Evolutionary conservation across 2,113 vertebrate species (phyloP).

Genomic region (Tychaedon coryphoeus): DNA sequence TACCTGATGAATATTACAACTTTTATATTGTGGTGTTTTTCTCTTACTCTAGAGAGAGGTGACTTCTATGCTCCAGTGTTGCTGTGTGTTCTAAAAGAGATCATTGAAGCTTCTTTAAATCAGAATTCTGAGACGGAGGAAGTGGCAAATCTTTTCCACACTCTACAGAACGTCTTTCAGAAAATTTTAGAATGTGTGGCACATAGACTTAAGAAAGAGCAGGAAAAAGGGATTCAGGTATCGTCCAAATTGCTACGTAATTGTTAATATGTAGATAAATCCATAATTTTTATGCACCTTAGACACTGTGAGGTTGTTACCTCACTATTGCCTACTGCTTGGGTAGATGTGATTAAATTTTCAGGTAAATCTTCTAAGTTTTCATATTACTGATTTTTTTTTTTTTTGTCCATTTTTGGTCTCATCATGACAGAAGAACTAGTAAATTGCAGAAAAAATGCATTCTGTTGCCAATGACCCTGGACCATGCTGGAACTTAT

Average conservation of each 20-base stretch:
- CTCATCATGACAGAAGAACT: background rate
- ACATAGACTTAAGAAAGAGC: slow-evolving; percentile 72
- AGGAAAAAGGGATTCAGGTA: slow-evolving; percentile 84
- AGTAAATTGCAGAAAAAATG: background rate
- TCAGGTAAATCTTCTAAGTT: background rate
- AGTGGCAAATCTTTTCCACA: slow-evolving; percentile 59
- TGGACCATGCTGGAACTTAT: background rate
- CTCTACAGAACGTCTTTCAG: slow-evolving; percentile 86
- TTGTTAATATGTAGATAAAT: background rate
- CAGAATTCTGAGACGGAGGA: slow-evolving; percentile 61
- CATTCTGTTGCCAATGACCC: background rate
- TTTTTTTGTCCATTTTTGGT: background rate
- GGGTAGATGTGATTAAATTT: background rate
- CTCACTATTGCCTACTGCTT: background rate
- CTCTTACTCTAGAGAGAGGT: slow-evolving; percentile 75
- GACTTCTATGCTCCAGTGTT: slow-evolving; percentile 77
- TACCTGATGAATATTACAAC: background rate
- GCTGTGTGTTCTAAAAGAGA: slow-evolving; percentile 81
- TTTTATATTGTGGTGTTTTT: background rate
- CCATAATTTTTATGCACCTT: background rate
- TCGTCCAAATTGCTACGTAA: background rate
- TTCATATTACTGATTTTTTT: background rate
- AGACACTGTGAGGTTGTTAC: background rate
- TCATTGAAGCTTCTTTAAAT: slow-evolving; percentile 67
- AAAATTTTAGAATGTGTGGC: slow-evolving; percentile 84